A percentile compares a stretch with the other conserved stretches of the same genome.
phyloP scores from a whole-genome alignment of 2,888 invertebrate genomes.

The Rotaria magnacalcarata region DNA sequence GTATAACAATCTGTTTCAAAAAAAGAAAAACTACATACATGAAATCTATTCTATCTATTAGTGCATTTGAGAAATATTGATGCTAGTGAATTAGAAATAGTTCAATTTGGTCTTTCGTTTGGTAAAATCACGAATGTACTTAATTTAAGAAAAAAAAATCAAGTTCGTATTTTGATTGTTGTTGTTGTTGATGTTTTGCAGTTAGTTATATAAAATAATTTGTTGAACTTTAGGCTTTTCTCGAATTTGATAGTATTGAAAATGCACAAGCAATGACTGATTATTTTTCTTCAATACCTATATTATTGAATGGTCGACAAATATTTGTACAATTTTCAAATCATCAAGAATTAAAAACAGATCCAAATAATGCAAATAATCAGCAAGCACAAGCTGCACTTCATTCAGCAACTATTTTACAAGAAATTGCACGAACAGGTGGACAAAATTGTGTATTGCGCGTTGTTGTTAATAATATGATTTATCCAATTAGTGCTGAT shows the following conservation, averaged over 20 bases:
- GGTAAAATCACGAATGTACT: slow-evolving; percentile 95
- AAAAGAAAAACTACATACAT: neutral
- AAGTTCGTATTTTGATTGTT: slow-evolving; percentile 48
- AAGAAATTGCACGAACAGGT: slow-evolving; percentile 40
- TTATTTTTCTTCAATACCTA: slow-evolving; percentile 84
- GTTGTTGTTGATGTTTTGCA: neutral
- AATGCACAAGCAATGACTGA: slow-evolving; percentile 90
- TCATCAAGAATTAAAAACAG: slow-evolving; percentile 89
- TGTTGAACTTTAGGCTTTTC: slow-evolving; percentile 69
- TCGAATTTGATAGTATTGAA: slow-evolving; percentile 92
- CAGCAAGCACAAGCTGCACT: slow-evolving; percentile 44
- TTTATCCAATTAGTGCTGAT: slow-evolving; percentile 94
- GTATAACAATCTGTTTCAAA: too few relatives aligned
- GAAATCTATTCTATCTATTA: neutral
- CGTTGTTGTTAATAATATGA: slow-evolving; percentile 95
- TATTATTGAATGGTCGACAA: slow-evolving; percentile 85
- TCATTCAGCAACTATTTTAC: slow-evolving; percentile 40
- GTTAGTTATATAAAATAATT: too few relatives aligned
- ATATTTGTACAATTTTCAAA: slow-evolving; percentile 98
- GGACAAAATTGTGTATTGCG: slow-evolving; percentile 73
- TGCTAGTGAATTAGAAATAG: slow-evolving; percentile 89
- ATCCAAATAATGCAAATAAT: slow-evolving; percentile 61
- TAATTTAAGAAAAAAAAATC: slow-evolving; percentile 76
- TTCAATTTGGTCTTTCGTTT: slow-evolving; percentile 91
- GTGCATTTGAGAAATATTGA: slow-evolving; percentile 98